Evolutionary conservation across 2,888 invertebrate genomes (phyloP).

Genomic region (Lasioglossum lativentre): DNA sequence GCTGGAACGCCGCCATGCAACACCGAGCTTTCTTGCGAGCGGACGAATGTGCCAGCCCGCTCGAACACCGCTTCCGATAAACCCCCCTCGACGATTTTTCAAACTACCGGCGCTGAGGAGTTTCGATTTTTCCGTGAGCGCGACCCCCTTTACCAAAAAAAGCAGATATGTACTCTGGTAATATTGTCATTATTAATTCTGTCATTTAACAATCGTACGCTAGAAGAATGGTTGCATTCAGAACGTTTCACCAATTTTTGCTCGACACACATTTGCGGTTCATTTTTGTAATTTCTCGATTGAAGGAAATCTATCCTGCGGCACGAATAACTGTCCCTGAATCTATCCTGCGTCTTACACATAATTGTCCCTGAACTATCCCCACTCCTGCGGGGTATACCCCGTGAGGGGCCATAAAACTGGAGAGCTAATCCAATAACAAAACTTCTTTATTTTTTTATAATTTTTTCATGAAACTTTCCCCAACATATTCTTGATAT

Average conservation of each 20-base stretch:
- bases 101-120: background rate
- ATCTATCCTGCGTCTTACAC: too few species aligned
- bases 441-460: too few species aligned
- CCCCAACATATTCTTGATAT: too few species aligned
- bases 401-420: too few species aligned
- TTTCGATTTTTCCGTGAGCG: background rate
- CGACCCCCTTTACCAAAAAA: background rate
- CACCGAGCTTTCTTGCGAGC: background rate
- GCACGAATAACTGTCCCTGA: too few species aligned
- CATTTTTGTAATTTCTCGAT: too few species aligned
- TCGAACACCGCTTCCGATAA: background rate
- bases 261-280: background rate
- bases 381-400: too few species aligned
- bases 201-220: background rate
- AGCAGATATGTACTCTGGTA: background rate
- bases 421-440: too few species aligned
- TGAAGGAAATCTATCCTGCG: too few species aligned
- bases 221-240: background rate
- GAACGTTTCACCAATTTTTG: background rate
- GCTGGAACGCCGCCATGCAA: conserved; percentile 13
- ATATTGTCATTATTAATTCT: background rate
- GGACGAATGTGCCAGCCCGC: background rate
- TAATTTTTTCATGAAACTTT: too few species aligned
- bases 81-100: background rate
- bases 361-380: too few species aligned